Evolutionary conservation across 1,140 invertebrate species (phyloP), one percentile per base, ranked within the genome.

Genomic region (Pinna nobilis): DNA sequence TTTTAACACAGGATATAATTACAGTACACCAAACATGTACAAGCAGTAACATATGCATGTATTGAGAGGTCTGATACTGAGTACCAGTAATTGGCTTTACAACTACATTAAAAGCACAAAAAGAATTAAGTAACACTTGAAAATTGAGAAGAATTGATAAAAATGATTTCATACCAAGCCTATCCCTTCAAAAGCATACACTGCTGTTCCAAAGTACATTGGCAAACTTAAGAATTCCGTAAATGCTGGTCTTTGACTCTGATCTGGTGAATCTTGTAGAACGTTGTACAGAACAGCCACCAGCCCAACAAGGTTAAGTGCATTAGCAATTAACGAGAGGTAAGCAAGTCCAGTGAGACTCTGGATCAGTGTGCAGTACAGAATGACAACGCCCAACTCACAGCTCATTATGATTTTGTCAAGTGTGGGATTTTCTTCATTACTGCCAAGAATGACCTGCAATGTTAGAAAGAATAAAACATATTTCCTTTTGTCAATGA

Each of bases 131-230:
- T n/a, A n/a, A n/a, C n/a, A n/a, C n/a, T n/a, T n/a, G n/a, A n/a
- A n/a, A n/a, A n/a, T n/a, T n/a, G n/a, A n/a, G n/a, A n/a, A n/a
- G n/a, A n/a, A n/a, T n/a, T n/a, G n/a, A n/a, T n/a, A n/a, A n/a
- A n/a, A n/a, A n/a, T n/a, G n/a, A n/a, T n/a, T 47, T 18, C 86
- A 80, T 77, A 86, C 87, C 77, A 87, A 69, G 51, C 93, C 93
- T 92, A 97, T 96, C 15, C 96, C 94, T 91, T 96, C 95, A 91
- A 95, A 95, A 9, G 95, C 94, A 89, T 96, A 97, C 74, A 97
- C 94, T 23, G 94, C 95, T 2, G 95, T 96, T 5, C 95, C 95
- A 91, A 97, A 96, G 71, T 79, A 87, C 18, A 85, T 67, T 1
- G 84, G 85, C 0, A 95, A 94, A 53, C 95, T 83, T 67, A 92